These are phyloP conservation scores for Sebastes matsubarae DNA, from an alignment of 2,797 vertebrate species.

Conservation along the genomic window DNA sequence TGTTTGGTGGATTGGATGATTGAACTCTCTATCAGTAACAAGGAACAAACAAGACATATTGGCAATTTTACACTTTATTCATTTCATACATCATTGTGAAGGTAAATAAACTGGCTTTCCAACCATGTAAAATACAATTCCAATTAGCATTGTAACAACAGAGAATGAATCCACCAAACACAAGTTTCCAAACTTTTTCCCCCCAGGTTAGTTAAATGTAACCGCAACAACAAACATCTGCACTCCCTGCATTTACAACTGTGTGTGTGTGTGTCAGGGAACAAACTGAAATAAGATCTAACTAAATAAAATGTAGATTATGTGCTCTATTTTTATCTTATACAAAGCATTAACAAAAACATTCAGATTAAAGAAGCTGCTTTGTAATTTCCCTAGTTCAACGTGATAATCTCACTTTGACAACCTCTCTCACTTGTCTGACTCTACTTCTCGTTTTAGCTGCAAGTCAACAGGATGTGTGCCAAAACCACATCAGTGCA, in stretches of 20 bases:
- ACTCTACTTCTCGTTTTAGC: conserved; percentile 79
- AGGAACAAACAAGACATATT: no score
- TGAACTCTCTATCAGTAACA: no score
- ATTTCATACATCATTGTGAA: no score
- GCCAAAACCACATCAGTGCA: conserved; percentile 81
- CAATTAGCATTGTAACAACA: no score
- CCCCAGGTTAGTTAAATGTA: not conserved
- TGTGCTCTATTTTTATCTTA: not conserved
- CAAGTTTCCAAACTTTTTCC: no score
- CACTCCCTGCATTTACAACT: not conserved
- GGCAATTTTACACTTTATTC: no score
- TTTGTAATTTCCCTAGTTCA: not conserved
- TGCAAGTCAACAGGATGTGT: conserved; percentile 85
- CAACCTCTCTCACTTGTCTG: conserved; percentile 20
- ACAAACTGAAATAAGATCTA: not conserved
- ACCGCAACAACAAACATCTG: conserved; percentile 24
- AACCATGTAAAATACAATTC: no score
- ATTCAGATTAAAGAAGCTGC: not conserved
- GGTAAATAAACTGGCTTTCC: no score
- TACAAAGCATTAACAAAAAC: not conserved
- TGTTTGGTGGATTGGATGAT: no score
- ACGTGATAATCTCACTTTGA: conserved; percentile 21
- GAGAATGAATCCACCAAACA: no score
- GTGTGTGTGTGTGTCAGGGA: not conserved
- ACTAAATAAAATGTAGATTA: not conserved